Percentiles rank a stretch among this genome's conserved stretches.
Evolutionary conservation across 2,797 vertebrate species (phyloP).

Genomic region (Arremon aurantiirostris): DNA sequence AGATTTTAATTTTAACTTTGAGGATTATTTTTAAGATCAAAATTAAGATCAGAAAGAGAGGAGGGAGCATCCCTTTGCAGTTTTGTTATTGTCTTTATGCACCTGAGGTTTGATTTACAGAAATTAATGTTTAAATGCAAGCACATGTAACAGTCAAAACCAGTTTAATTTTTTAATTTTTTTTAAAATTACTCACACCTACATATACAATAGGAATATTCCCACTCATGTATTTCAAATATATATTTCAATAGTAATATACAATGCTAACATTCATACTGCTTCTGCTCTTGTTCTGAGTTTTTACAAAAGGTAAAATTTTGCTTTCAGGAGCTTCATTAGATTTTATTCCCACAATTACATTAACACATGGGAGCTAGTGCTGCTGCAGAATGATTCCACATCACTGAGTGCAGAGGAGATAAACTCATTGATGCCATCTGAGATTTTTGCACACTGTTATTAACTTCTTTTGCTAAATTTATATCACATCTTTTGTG

Average conservation of each 20-base stretch:
- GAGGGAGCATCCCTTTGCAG: neutral
- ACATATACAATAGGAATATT: neutral
- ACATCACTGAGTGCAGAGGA: neutral
- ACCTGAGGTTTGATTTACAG: neutral
- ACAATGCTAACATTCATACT: neutral
- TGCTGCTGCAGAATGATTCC: neutral
- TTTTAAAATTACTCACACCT: neutral
- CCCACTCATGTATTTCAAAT: neutral
- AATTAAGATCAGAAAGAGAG: neutral
- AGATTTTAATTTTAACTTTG: neutral
- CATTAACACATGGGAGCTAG: neutral
- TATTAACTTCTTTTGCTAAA: neutral
- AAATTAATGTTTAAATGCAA: neutral
- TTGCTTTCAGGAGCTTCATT: neutral
- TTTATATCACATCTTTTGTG: neutral
- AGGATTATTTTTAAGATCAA: neutral
- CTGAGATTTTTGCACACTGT: neutral
- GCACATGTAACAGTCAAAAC: neutral
- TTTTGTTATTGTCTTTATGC: neutral
- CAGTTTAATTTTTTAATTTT: neutral
- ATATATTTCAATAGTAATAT: neutral
- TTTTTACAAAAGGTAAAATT: neutral
- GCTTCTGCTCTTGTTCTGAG: neutral
- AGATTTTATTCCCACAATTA: neutral
- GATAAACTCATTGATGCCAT: neutral